Percentiles rank a stretch among this genome's conserved stretches.
These are phyloP conservation scores for Ifrita kowaldi DNA, from an alignment of 2,113 vertebrate genomes.

Conservation along the genomic window DNA sequence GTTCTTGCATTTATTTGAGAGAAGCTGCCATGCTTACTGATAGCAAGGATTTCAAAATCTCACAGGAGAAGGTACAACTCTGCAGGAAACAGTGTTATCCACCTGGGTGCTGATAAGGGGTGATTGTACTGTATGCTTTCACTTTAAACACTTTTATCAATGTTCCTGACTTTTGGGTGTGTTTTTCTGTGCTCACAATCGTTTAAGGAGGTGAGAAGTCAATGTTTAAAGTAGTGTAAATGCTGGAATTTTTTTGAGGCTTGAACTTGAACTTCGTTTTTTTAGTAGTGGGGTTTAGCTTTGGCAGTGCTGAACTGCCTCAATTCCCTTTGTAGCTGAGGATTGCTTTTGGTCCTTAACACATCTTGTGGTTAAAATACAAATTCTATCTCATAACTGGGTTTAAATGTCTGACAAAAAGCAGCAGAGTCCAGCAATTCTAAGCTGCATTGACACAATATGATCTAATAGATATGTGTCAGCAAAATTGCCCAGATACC, in stretches of 20 bases:
- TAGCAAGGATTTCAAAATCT: not conserved
- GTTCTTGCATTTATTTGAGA: not conserved
- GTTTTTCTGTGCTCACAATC: not conserved
- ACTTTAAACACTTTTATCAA: not conserved
- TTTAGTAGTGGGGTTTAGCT: not conserved
- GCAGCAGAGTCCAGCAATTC: not conserved
- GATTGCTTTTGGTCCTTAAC: not conserved
- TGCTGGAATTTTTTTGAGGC: not conserved
- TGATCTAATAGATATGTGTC: not conserved
- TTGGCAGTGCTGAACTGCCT: not conserved
- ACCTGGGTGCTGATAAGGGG: not conserved
- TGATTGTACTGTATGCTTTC: not conserved
- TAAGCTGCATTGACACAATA: not conserved
- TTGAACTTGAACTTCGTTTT: not conserved
- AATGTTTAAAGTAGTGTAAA: not conserved
- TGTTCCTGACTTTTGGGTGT: not conserved
- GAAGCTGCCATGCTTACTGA: not conserved
- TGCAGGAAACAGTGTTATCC: not conserved
- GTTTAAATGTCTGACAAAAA: not conserved
- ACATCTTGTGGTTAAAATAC: not conserved
- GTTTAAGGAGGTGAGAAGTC: not conserved
- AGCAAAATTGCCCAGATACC: slow-evolving; percentile 5
- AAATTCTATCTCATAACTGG: not conserved
- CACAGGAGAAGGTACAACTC: not conserved
- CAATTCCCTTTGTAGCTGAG: not conserved